These are phyloP conservation scores for Rafetus swinhoei DNA, from an alignment of 2,113 vertebrate genomes.

Conservation along the genomic window DNA sequence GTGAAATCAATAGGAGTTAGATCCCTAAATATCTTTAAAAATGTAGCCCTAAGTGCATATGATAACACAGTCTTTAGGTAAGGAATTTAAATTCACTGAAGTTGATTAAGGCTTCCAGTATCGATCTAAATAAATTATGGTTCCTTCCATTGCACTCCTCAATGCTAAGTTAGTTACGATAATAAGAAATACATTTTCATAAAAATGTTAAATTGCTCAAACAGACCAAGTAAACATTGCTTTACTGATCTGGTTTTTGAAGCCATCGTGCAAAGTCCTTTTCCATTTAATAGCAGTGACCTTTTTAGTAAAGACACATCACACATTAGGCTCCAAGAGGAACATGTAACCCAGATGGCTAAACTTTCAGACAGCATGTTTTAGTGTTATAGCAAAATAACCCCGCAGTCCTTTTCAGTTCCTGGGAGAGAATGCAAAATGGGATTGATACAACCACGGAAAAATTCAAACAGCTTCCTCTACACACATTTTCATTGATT, in stretches of 20 bases:
- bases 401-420: not conserved
- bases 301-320: constrained; percentile 52
- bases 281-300: constrained; percentile 19
- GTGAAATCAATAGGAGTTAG: not conserved
- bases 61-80: not conserved
- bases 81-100: not conserved
- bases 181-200: not conserved
- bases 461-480: not conserved
- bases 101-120: constrained; percentile 2
- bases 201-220: constrained; percentile 9
- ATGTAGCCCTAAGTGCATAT: not conserved
- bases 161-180: not conserved
- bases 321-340: constrained; percentile 34
- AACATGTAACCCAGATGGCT: not conserved
- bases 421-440: constrained; percentile 37
- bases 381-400: constrained; percentile 21
- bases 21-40: not conserved
- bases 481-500: constrained; percentile 24
- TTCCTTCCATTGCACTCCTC: constrained; percentile 24
- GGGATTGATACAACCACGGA: constrained; percentile 2
- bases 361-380: not conserved
- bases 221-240: not conserved
- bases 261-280: not conserved
- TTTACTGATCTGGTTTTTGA: not conserved
- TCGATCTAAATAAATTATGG: constrained; percentile 7